phyloP scores from a whole-genome alignment of 2,888 invertebrate species.

The Ectobius pallidus region DNA sequence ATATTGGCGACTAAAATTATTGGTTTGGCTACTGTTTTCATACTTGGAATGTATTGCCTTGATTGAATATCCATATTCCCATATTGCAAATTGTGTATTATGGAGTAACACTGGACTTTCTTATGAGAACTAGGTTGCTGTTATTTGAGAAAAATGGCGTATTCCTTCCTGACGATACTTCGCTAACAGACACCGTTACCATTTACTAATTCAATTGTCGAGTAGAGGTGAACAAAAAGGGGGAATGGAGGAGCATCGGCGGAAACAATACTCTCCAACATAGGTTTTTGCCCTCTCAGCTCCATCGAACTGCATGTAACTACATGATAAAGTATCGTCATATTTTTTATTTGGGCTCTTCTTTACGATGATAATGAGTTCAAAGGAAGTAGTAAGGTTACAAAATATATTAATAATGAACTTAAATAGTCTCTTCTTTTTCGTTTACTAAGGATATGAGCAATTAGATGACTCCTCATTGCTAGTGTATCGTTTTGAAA shows the following conservation, averaged over 20 bases:
- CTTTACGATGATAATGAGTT: not conserved
- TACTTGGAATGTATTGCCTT: too few species aligned
- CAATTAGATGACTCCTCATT: too few species aligned
- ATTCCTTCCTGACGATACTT: not conserved
- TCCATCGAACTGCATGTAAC: not conserved
- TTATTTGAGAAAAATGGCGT: too few species aligned
- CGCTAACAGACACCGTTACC: conserved; percentile 11
- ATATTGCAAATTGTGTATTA: too few species aligned
- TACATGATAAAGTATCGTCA: not conserved
- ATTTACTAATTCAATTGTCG: conserved; percentile 11
- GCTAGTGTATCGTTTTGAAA: too few species aligned
- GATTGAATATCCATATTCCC: too few species aligned
- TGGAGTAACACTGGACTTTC: too few species aligned
- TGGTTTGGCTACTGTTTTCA: too few species aligned
- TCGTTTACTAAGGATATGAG: not conserved
- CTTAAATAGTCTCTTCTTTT: not conserved
- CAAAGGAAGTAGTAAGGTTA: not conserved
- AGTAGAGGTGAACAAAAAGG: not conserved
- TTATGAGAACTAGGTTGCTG: too few species aligned
- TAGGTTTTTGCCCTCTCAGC: not conserved
- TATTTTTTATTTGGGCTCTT: not conserved
- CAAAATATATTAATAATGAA: not conserved
- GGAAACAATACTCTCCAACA: not conserved
- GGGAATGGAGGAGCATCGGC: not conserved
- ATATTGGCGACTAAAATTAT: too few species aligned